Evolutionary conservation across 1,140 invertebrate species (phyloP), one percentile per base, ranked within the genome.

Genomic region (Ceratosolen solmsi): DNA sequence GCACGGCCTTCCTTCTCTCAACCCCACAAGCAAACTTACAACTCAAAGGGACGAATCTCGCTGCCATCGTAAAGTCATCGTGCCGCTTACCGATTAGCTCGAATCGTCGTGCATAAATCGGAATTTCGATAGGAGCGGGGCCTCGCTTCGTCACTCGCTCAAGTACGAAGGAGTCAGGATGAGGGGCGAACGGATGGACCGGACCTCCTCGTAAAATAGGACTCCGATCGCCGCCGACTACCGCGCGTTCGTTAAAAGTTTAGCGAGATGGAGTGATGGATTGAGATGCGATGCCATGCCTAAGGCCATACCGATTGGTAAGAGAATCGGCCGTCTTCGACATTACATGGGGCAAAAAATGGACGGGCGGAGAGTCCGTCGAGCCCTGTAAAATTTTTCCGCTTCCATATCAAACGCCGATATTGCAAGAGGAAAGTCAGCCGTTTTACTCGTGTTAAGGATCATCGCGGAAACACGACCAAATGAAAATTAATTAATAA

Each of bases 401-500:
- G n/a, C n/a, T n/a, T n/a, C n/a, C n/a, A n/a, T n/a, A n/a, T n/a
- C n/a, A n/a, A n/a, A n/a, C n/a, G n/a, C n/a, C n/a, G n/a, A n/a
- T n/a, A n/a, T n/a, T n/a, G n/a, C n/a, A n/a, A n/a, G n/a, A n/a
- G n/a, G n/a, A n/a, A n/a, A n/a, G n/a, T n/a, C n/a, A n/a, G n/a
- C n/a, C n/a, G 76, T 82, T 76, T 82, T 73, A 63, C 15, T 33
- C 17, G 38, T 41, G 60, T 63, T 70, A 82, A 82, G 68, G 70
- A 36, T 17, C 36, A 41, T n/a, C 68, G 36, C 68, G 54, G 20
- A 71, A 71, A 56, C 17, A 25, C 71, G 1, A n/a, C 25, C 70
- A 20, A 36, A 76, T 54, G 73, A 36, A 38, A 58, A 80, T 80
- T 73, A 80, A 80, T 80, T 73, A 80, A 80, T 80, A 65, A 74